Conservation (phyloP, 2,888 invertebrate species). For the Hetaerina titia region DNA sequence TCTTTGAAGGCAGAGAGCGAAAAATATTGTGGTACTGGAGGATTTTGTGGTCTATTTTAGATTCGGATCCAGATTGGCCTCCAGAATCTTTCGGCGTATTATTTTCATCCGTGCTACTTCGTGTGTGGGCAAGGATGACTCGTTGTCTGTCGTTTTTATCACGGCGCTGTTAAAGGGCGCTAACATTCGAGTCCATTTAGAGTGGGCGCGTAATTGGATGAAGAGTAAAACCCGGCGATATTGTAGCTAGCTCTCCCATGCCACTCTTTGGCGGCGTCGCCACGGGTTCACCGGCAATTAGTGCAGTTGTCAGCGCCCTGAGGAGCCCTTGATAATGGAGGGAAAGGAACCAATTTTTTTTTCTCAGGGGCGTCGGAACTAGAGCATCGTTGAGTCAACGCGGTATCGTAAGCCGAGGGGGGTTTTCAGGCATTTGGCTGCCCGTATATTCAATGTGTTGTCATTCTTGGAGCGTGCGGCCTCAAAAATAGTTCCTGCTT, state of each 20-base stretch:
- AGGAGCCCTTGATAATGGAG: neutral
- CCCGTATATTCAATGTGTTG: neutral
- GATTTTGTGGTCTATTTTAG: too few relatives aligned
- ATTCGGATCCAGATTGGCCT: too few relatives aligned
- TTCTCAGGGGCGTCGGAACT: neutral
- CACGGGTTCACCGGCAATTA: neutral
- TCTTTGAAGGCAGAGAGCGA: too few relatives aligned
- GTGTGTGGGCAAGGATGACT: too few relatives aligned
- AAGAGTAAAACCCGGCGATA: neutral
- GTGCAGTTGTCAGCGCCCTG: neutral
- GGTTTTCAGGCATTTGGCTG: neutral
- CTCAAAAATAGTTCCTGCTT: conserved; percentile 20
- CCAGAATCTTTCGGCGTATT: too few relatives aligned
- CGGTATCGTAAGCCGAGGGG: neutral
- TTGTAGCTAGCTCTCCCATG: neutral
- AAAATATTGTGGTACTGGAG: too few relatives aligned
- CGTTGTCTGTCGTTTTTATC: too few relatives aligned
- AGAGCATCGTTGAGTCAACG: neutral
- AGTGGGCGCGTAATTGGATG: too few relatives aligned
- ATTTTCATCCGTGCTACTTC: too few relatives aligned
- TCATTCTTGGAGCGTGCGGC: neutral
- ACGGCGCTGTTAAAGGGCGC: too few relatives aligned
- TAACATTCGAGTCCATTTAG: too few relatives aligned
- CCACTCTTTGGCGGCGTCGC: neutral
- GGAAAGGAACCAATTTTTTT: neutral